Conservation (phyloP, 2,113 vertebrate species). For the Toxostoma redivivum region DNA sequence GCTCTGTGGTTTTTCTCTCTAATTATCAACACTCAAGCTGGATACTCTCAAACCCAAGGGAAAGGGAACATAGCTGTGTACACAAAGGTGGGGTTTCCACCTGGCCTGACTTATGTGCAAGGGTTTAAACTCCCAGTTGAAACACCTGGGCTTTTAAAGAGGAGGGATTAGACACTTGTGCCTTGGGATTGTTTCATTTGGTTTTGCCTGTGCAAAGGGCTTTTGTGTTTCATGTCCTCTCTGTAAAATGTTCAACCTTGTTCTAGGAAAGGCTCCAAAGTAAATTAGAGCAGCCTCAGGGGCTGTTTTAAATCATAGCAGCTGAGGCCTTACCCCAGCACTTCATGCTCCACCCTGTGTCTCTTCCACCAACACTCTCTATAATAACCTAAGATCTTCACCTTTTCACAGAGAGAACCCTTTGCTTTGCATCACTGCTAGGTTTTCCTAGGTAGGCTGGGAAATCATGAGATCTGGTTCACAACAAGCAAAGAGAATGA, state of each 20-base stretch:
- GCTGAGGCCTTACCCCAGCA: background rate
- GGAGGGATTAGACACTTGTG: background rate
- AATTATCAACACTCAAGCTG: background rate
- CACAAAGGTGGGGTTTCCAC: conserved; percentile 9
- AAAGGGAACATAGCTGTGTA: background rate
- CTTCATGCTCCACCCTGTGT: background rate
- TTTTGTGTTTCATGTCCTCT: background rate
- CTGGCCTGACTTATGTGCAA: background rate
- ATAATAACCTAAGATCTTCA: background rate
- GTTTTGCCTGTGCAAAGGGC: background rate
- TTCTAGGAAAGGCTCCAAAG: conserved; percentile 53
- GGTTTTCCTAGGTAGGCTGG: background rate
- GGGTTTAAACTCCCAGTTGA: background rate
- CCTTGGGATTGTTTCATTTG: background rate
- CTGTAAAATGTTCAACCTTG: conserved; percentile 39
- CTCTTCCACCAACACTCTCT: background rate
- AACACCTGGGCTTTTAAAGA: conserved; percentile 22
- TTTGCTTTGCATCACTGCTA: background rate
- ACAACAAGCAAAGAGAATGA: background rate
- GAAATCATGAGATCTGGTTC: background rate
- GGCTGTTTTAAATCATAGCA: conserved; percentile 53
- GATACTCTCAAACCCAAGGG: background rate
- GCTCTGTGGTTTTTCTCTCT: background rate
- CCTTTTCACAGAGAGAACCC: background rate
- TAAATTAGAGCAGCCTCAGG: conserved; percentile 31